phyloP scores from a whole-genome alignment of 2,797 vertebrate species.

The Brachyrhaphis roseni region DNA sequence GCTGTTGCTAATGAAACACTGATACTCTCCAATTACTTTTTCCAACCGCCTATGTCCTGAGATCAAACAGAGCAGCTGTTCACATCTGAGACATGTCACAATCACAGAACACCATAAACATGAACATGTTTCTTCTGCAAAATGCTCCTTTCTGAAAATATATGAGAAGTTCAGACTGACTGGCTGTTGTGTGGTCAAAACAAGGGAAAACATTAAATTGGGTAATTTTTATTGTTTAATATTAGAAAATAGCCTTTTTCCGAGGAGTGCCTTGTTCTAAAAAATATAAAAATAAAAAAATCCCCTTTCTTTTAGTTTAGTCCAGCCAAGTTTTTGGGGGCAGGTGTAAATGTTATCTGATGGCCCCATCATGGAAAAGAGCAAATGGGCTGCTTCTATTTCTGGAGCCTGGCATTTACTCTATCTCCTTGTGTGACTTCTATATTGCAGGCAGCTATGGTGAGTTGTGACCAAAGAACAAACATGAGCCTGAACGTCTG shows the following conservation, averaged over 20 bases:
- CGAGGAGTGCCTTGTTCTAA: neutral
- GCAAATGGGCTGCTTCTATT: slow-evolving; percentile 69
- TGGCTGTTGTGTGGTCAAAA: neutral
- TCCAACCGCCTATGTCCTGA: slow-evolving; percentile 5
- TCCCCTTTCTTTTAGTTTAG: neutral
- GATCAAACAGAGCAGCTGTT: slow-evolving; percentile 41
- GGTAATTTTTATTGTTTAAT: slow-evolving; percentile 5
- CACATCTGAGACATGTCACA: slow-evolving; percentile 11
- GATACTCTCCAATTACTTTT: slow-evolving; percentile 32
- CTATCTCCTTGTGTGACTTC: slow-evolving; percentile 45
- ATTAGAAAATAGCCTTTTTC: slow-evolving; percentile 1
- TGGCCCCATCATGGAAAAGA: slow-evolving; percentile 71
- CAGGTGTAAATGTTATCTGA: slow-evolving; percentile 76
- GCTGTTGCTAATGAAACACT: slow-evolving; percentile 44
- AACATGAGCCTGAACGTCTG: slow-evolving; percentile 48
- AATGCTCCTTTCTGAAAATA: neutral
- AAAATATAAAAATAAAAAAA: slow-evolving; percentile 3
- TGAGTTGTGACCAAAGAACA: slow-evolving; percentile 47
- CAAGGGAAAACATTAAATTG: neutral
- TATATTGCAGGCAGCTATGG: slow-evolving; percentile 44
- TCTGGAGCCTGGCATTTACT: slow-evolving; percentile 72
- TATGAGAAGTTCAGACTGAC: neutral
- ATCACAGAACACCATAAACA: neutral
- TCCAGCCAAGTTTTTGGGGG: slow-evolving; percentile 33
- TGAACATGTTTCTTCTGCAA: neutral